Evolutionary conservation across 2,113 vertebrate species (phyloP).

Genomic region (Syngnathoides biaculeatus): DNA sequence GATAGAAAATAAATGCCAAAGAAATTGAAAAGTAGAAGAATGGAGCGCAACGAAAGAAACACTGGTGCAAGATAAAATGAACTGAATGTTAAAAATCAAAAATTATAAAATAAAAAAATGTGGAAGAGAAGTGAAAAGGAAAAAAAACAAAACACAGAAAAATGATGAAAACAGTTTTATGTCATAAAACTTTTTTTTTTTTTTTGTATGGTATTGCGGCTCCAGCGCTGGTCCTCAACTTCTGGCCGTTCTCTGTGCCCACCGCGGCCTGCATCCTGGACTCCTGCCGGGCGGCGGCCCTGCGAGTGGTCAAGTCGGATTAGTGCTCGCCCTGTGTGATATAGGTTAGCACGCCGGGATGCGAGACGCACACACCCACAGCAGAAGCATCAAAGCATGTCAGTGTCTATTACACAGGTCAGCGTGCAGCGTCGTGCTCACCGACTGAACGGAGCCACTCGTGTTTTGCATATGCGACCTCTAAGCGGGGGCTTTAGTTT

Average conservation of each 20-base stretch:
- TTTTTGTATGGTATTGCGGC: not conserved
- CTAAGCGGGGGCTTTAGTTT: too few species aligned
- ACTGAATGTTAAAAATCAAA: too few species aligned
- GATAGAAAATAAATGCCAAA: too few species aligned
- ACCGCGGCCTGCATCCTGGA: conserved; percentile 33
- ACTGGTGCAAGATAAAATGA: too few species aligned
- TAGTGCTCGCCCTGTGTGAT: conserved; percentile 66
- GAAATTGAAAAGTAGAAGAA: too few species aligned
- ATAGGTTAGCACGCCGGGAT: conserved; percentile 60
- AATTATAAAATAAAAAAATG: not conserved
- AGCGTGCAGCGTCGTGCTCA: not conserved
- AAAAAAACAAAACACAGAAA: not conserved
- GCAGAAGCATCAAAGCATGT: conserved; percentile 8
- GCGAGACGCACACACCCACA: conserved; percentile 13
- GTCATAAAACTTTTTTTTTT: not conserved
- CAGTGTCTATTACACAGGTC: not conserved
- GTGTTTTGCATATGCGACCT: not conserved
- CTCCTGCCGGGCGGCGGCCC: conserved; percentile 39
- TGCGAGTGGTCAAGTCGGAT: conserved; percentile 68
- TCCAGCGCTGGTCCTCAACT: not conserved
- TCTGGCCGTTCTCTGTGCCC: not conserved
- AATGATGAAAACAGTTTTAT: not conserved
- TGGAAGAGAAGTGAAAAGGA: not conserved
- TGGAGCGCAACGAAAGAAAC: too few species aligned
- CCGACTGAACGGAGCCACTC: not conserved